Evolutionary conservation across 2,113 vertebrate genomes (phyloP).

Genomic region (Lepus timidus): DNA sequence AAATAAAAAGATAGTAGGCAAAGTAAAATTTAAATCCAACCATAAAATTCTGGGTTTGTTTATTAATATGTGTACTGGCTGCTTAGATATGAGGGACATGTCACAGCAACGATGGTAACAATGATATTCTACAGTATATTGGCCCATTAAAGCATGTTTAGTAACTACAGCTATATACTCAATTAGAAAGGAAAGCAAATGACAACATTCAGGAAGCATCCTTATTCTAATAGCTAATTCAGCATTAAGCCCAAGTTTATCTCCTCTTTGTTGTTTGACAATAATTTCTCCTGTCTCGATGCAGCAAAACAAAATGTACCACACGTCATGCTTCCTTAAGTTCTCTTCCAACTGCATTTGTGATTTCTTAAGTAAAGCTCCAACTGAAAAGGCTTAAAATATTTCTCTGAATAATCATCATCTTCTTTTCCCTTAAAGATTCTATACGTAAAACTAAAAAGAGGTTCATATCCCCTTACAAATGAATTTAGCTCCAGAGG

Average conservation of each 20-base stretch:
- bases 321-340: not conserved
- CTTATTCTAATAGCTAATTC: not conserved
- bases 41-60: not conserved
- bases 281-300: slow-evolving; percentile 7
- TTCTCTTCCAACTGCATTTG: slow-evolving; percentile 26
- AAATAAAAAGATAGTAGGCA: slow-evolving; percentile 55
- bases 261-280: not conserved
- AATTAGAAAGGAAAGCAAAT: slow-evolving; percentile 11
- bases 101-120: not conserved
- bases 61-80: not conserved
- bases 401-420: slow-evolving; percentile 4
- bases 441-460: slow-evolving; percentile 1
- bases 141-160: not conserved
- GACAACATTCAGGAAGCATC: slow-evolving; percentile 21
- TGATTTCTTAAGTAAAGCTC: not conserved
- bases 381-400: slow-evolving; percentile 49
- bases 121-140: slow-evolving; percentile 18
- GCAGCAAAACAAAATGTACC: not conserved
- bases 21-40: slow-evolving; percentile 47
- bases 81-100: not conserved
- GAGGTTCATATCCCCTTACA: not conserved
- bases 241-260: not conserved
- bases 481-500: not conserved
- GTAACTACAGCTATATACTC: not conserved
- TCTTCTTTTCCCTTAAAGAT: slow-evolving; percentile 33